phyloP scores from a whole-genome alignment of 2,113 vertebrate genomes.

The Propithecus coquereli region DNA sequence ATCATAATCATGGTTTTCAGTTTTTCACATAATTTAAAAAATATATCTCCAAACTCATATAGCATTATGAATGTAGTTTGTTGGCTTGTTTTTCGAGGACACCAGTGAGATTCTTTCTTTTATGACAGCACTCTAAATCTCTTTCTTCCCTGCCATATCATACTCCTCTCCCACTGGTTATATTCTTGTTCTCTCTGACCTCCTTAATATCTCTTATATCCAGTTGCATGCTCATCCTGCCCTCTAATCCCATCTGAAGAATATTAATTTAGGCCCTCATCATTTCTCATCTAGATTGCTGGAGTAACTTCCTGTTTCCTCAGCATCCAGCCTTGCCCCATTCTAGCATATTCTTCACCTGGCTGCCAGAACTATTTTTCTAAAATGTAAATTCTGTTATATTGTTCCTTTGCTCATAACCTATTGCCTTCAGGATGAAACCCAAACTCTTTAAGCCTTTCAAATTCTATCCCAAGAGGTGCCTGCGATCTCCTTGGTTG shows the following conservation, averaged over 20 bases:
- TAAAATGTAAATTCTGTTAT: background rate
- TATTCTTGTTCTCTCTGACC: background rate
- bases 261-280: background rate
- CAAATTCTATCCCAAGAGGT: background rate
- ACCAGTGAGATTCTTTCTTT: background rate
- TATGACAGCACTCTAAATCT: background rate
- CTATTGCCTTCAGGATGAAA: background rate
- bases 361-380: background rate
- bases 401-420: background rate
- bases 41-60: background rate
- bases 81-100: background rate
- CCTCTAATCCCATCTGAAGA: background rate
- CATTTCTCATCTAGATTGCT: background rate
- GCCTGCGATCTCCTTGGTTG: background rate
- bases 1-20: background rate
- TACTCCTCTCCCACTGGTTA: background rate
- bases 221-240: background rate
- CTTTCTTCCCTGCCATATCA: background rate
- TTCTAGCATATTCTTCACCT: background rate
- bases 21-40: background rate
- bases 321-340: background rate
- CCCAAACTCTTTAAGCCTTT: background rate
- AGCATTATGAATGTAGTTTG: background rate
- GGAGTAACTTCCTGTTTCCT: background rate
- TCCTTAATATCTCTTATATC: background rate